Conservation (phyloP, 37 sponge, comb jelly and placozoan genomes). For the Tethya wilhelma region DNA sequence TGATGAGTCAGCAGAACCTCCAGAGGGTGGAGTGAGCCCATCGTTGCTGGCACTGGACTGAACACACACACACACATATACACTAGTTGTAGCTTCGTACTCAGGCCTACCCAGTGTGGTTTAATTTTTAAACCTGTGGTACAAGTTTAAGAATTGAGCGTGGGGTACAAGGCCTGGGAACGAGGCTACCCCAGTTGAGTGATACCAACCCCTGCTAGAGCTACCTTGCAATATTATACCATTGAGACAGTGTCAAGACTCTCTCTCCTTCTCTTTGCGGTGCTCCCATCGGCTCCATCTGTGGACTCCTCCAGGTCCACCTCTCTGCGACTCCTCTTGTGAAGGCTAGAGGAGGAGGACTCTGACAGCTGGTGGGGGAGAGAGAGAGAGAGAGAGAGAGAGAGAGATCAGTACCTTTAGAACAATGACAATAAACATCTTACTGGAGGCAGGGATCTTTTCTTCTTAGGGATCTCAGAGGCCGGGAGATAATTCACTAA, state of each 20-base stretch:
- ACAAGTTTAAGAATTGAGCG: no score
- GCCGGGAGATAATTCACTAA: constrained; percentile 66
- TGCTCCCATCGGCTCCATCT: background rate
- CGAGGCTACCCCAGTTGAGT: no score
- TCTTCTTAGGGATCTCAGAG: constrained; percentile 52
- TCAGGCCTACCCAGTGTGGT: no score
- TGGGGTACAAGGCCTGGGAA: no score
- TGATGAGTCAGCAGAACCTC: no score
- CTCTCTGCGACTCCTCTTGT: background rate
- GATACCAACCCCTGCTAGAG: no score
- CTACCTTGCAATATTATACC: background rate
- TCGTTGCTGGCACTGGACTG: no score
- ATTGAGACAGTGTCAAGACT: background rate
- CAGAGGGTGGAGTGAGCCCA: no score
- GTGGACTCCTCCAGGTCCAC: background rate
- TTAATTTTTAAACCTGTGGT: no score
- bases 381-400: background rate
- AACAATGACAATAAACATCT: background rate
- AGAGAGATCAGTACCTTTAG: background rate
- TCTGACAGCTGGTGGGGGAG: background rate
- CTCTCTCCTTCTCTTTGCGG: background rate
- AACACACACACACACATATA: no score
- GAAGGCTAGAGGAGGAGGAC: background rate
- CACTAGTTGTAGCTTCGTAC: no score
- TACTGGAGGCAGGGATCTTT: constrained; percentile 18